These are phyloP conservation scores for Caenorhabditis auriculariae DNA, from an alignment of 2,888 invertebrate species.

Conservation along the genomic window DNA sequence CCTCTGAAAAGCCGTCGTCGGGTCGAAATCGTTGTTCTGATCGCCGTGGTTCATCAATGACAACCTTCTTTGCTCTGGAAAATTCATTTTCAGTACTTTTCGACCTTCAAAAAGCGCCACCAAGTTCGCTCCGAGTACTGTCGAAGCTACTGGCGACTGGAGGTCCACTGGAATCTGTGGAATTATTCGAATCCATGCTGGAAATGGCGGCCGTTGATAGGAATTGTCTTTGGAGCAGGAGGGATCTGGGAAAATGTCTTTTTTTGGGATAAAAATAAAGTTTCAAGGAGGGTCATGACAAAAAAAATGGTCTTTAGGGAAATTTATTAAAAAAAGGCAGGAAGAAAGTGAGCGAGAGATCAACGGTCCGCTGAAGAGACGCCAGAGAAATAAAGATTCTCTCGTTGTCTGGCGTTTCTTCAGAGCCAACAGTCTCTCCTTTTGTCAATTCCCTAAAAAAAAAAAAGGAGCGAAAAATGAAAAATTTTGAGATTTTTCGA, in stretches of 20 bases:
- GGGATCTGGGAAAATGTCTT: constrained; percentile 18
- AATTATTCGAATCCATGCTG: constrained; percentile 38
- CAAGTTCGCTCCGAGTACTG: constrained; percentile 38
- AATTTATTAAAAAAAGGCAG: too few relatives aligned
- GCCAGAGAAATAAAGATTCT: too few relatives aligned
- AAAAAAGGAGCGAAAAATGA: too few relatives aligned
- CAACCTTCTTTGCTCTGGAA: constrained; percentile 33
- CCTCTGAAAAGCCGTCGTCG: too few relatives aligned
- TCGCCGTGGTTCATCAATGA: constrained; percentile 31
- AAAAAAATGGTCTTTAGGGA: neutral
- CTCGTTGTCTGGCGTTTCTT: too few relatives aligned
- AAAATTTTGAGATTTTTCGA: too few relatives aligned
- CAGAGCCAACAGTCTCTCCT: too few relatives aligned
- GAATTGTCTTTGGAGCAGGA: constrained; percentile 42
- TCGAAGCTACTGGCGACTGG: constrained; percentile 39
- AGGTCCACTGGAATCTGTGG: constrained; percentile 34
- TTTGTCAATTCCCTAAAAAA: too few relatives aligned
- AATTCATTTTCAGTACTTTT: neutral
- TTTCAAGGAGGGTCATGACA: constrained; percentile 8
- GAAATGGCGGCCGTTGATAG: constrained; percentile 39
- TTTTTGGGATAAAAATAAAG: neutral
- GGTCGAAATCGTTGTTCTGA: constrained; percentile 7
- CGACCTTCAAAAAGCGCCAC: constrained; percentile 6
- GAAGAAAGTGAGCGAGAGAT: too few relatives aligned
- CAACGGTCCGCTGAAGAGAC: too few relatives aligned